Conservation (phyloP, 2,113 vertebrate genomes). For the Ameiurus melas region DNA sequence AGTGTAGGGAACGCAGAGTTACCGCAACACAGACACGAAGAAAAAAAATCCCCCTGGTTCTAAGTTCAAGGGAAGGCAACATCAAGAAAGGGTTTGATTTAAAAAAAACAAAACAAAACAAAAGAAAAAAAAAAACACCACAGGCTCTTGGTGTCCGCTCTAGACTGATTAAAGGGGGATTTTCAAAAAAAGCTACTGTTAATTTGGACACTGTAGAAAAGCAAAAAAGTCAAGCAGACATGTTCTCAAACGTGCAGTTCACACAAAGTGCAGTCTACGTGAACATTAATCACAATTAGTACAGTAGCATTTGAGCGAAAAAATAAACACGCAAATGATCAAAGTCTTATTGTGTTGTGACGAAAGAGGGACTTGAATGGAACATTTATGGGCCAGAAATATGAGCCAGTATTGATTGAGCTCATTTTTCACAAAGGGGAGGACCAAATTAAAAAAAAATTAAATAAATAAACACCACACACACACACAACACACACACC, state of each 20-base stretch:
- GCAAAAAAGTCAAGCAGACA: constrained; percentile 49
- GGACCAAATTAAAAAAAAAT: background rate
- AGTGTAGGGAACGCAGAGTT: background rate
- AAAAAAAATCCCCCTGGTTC: background rate
- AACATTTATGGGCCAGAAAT: background rate
- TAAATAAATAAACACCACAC: background rate
- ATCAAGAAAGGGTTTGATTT: constrained; percentile 23
- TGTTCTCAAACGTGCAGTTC: constrained; percentile 61
- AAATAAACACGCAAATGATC: constrained; percentile 6
- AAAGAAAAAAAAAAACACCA: background rate
- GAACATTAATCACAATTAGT: constrained; percentile 15
- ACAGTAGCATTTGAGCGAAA: background rate
- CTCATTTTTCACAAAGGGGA: background rate
- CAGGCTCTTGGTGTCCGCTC: constrained; percentile 36
- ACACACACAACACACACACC: too few relatives aligned
- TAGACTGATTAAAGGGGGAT: constrained; percentile 60
- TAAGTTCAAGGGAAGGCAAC: constrained; percentile 44
- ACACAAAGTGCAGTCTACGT: constrained; percentile 44
- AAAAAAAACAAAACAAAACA: too few relatives aligned
- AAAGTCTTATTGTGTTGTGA: too few relatives aligned
- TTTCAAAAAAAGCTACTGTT: constrained; percentile 58
- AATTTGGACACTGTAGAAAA: constrained; percentile 53
- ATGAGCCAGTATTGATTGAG: background rate
- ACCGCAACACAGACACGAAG: constrained; percentile 21
- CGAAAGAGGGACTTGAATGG: background rate